Conservation (phyloP, 2,113 vertebrate genomes). For the Syrmaticus mikado region DNA sequence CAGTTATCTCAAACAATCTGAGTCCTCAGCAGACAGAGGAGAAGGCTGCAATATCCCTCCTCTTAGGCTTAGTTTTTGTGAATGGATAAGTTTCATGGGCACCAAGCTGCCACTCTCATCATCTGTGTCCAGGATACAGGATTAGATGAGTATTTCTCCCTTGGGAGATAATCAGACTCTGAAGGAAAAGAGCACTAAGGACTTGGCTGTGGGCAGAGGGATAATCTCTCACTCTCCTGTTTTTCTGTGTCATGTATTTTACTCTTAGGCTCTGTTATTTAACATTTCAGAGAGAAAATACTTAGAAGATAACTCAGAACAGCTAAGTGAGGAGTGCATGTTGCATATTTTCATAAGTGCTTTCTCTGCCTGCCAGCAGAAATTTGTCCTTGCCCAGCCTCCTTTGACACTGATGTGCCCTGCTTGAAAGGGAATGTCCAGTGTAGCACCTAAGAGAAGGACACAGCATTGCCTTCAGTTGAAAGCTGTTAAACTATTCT, state of each 20-base stretch:
- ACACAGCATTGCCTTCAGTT: background rate
- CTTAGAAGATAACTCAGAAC: background rate
- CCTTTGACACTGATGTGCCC: background rate
- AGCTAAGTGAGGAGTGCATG: background rate
- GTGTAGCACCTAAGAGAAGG: background rate
- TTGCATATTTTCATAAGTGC: background rate
- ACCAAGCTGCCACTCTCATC: background rate
- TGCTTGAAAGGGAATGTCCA: background rate
- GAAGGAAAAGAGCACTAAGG: background rate
- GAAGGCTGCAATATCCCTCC: background rate
- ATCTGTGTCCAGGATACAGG: background rate
- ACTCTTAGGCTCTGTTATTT: background rate
- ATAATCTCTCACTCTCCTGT: background rate
- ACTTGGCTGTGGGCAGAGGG: background rate
- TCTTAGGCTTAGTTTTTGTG: background rate
- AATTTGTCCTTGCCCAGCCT: background rate
- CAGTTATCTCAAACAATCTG: background rate
- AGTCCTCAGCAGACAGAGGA: background rate
- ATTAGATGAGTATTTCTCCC: background rate
- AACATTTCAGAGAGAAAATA: background rate
- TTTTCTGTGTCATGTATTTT: background rate
- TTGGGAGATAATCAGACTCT: background rate
- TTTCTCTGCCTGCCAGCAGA: background rate
- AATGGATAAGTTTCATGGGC: rapidly evolving
- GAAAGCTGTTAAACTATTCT: background rate